Evolutionary conservation across 2,797 vertebrate species (phyloP).

Genomic region (Falco rusticolus): DNA sequence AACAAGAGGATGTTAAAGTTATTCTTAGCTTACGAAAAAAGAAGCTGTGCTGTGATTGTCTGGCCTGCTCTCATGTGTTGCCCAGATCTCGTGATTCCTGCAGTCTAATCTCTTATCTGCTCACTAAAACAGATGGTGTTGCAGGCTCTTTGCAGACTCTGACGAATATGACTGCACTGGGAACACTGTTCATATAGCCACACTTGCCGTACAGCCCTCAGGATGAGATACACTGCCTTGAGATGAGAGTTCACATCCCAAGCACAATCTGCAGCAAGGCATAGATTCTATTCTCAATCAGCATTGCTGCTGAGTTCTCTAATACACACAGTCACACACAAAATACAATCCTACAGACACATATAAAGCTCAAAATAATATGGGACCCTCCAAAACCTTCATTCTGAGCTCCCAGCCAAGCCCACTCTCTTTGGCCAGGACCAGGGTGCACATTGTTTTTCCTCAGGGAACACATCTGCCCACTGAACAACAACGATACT

Average conservation of each 20-base stretch:
- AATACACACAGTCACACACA: not conserved
- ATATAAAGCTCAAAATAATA: not conserved
- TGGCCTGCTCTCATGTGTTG: not conserved
- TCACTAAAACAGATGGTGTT: constrained; percentile 57
- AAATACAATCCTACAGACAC: not conserved
- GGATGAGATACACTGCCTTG: not conserved
- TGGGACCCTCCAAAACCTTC: not conserved
- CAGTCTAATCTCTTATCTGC: constrained; percentile 25
- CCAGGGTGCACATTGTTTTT: not conserved
- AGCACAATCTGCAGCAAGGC: not conserved
- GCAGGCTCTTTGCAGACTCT: constrained; percentile 50
- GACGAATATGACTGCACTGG: constrained; percentile 26
- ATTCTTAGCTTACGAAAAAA: not conserved
- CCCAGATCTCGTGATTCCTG: constrained; percentile 3
- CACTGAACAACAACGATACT: not conserved
- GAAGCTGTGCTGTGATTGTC: not conserved
- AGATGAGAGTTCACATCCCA: constrained; percentile 8
- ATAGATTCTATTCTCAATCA: not conserved
- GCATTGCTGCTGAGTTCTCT: not conserved
- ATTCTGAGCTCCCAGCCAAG: not conserved
- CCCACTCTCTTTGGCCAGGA: not conserved
- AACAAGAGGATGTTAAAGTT: constrained; percentile 19
- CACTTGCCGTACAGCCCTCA: not conserved
- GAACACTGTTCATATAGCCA: constrained; percentile 6
- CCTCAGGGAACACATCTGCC: not conserved